These are phyloP conservation scores for Oscheius sp. DNA, from an alignment of 2,888 invertebrate genomes.

Conservation along the genomic window DNA sequence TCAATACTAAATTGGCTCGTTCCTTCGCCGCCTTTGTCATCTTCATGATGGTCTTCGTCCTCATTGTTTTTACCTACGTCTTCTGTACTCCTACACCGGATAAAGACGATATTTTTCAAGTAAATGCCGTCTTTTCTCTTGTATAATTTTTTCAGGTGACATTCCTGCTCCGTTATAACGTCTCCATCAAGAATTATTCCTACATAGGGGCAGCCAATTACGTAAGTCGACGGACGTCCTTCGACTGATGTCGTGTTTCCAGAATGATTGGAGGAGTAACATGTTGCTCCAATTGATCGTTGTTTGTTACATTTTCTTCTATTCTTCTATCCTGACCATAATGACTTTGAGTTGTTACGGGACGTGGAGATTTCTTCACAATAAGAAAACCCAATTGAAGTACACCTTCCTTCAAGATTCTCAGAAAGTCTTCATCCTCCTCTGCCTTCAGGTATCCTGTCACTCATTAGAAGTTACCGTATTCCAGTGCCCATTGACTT, in stretches of 20 bases:
- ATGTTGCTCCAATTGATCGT: not conserved
- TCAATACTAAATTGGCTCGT: not conserved
- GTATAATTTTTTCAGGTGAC: not conserved
- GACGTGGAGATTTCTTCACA: not conserved
- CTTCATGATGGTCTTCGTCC: not conserved
- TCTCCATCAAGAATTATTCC: not conserved
- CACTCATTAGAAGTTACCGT: not conserved
- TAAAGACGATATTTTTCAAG: not conserved
- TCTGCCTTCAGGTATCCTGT: not conserved
- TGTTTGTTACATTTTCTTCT: not conserved
- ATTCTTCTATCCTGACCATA: not conserved
- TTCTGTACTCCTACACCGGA: not conserved
- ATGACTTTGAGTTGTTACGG: not conserved
- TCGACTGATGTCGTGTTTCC: not conserved
- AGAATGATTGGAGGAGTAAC: not conserved
- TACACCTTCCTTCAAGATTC: constrained; percentile 15
- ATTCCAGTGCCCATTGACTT: not conserved
- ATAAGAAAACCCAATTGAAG: not conserved
- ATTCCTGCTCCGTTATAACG: not conserved
- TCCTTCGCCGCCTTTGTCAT: not conserved
- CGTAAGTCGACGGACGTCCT: not conserved
- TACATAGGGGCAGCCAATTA: not conserved
- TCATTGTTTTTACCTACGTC: not conserved
- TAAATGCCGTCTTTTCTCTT: not conserved
- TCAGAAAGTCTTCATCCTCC: constrained; percentile 3